A percentile compares a stretch with the other conserved stretches of the same genome.
Evolutionary conservation across 2,113 vertebrate genomes (phyloP).

Genomic region (Sylvietta virens): DNA sequence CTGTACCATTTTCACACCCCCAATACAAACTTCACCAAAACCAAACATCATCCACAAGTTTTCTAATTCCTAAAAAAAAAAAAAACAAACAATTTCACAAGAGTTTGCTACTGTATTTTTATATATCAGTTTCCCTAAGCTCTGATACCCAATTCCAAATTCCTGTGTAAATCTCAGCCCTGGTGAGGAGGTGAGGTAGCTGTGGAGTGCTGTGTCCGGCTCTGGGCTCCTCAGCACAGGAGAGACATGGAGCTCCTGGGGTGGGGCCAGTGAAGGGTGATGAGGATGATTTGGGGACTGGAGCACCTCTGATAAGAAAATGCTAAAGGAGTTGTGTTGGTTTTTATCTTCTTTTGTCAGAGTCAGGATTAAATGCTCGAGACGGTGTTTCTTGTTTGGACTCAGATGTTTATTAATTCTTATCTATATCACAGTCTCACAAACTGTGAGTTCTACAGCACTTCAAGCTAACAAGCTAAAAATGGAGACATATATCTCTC

Average conservation of each 20-base stretch:
- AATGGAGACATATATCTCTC: no score
- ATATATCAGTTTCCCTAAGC: neutral
- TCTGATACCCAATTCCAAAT: neutral
- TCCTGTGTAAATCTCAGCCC: neutral
- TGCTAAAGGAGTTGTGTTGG: no score
- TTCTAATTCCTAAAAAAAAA: neutral
- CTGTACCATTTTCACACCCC: rapidly evolving
- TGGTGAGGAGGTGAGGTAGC: neutral
- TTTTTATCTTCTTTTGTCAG: no score
- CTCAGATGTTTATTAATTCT: no score
- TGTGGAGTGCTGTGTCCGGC: neutral
- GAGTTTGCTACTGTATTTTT: neutral
- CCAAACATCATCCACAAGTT: neutral
- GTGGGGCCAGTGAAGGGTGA: neutral
- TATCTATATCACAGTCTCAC: no score
- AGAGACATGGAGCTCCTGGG: neutral
- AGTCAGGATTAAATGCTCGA: no score
- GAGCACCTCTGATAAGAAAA: neutral
- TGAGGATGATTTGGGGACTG: neutral
- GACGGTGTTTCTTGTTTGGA: no score
- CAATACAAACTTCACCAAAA: neutral
- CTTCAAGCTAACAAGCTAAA: no score
- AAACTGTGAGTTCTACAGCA: no score
- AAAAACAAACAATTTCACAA: neutral
- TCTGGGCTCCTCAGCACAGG: neutral